phyloP scores from a whole-genome alignment of 2,113 vertebrate species.

The Amblyornis subalaris region DNA sequence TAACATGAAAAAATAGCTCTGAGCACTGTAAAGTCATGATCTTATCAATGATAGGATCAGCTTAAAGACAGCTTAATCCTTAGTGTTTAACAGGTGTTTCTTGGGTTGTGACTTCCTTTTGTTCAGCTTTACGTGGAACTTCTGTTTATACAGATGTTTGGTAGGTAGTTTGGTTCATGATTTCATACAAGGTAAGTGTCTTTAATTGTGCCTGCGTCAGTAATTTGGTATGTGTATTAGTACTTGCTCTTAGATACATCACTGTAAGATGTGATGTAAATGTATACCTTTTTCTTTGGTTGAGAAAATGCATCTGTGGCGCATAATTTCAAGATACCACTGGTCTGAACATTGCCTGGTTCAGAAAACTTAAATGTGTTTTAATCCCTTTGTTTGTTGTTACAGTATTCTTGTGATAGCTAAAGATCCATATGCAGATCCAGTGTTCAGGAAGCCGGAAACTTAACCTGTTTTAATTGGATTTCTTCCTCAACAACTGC shows the following conservation, averaged over 20 bases:
- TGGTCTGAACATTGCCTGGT: neutral
- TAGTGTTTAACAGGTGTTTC: neutral
- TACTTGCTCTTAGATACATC: neutral
- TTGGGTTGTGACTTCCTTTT: neutral
- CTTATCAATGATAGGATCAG: neutral
- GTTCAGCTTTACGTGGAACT: neutral
- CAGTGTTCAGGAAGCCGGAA: constrained; percentile 5
- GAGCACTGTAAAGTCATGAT: neutral
- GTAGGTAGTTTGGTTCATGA: neutral
- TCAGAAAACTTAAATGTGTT: neutral
- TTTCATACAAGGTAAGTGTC: neutral
- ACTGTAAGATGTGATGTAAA: neutral
- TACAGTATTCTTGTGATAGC: neutral
- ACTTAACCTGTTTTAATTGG: constrained; percentile 27
- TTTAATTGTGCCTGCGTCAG: neutral
- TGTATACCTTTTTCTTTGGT: neutral
- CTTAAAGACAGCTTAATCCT: neutral
- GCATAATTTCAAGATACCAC: neutral
- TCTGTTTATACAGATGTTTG: neutral
- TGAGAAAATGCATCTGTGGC: neutral
- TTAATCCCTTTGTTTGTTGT: neutral
- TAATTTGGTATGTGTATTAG: neutral
- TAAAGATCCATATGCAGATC: neutral
- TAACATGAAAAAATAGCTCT: neutral
- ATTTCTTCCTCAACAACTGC: constrained; percentile 7